Base-by-base conservation (phyloP, 53 echinoderm and acorn worm genomes). In the Zoroaster sp. region DNA sequence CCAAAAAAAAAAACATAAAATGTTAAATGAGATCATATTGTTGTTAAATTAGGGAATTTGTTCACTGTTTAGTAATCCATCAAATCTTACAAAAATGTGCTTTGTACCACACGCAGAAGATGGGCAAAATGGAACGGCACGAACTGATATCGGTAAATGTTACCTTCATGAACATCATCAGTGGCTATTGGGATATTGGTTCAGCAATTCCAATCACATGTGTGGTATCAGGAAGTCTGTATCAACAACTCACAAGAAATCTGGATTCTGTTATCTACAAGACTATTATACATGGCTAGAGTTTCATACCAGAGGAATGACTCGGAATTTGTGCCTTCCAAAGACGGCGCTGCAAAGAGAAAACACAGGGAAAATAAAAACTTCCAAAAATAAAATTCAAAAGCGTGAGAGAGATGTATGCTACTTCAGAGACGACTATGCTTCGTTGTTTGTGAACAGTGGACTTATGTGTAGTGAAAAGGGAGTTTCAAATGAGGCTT, bases 51-150 rank as follows among this genome's bases (percentile, higher is more conserved):
- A 49, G 17, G 30, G 49, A 49, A 3, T 46, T 18, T 18, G 45
- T 47, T 17, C 33, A 14, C 5, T 51, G 45, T n/a, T n/a, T n/a
- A n/a, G n/a, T n/a, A n/a, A n/a, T 79, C 9, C 34, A 53, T 78
- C 63, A 35, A 79, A 39, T 79, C 40, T 12, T 38, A 14, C 25
- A 35, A 59, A 79, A 38, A 25, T 39, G 30, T 79, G n/a, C 39
- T 54, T 79, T 59, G 65, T 79, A 25, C 38, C 63, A 40, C 79
- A 63, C 55, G 40, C 79, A 79, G 79, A 79, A 37, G 79, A 38
- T 35, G 35, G 33, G 17, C 38, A 9, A 4, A 37, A 15, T 10
- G 40, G 21, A 79, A 13, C 1, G 28, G 39, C n/a, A 8, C 34
- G 1, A 12, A 11, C 40, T 38, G 17, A 63, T 37, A 41, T 18